Evolutionary conservation across 2,113 vertebrate genomes (phyloP).

Genomic region (Grallaria varia): DNA sequence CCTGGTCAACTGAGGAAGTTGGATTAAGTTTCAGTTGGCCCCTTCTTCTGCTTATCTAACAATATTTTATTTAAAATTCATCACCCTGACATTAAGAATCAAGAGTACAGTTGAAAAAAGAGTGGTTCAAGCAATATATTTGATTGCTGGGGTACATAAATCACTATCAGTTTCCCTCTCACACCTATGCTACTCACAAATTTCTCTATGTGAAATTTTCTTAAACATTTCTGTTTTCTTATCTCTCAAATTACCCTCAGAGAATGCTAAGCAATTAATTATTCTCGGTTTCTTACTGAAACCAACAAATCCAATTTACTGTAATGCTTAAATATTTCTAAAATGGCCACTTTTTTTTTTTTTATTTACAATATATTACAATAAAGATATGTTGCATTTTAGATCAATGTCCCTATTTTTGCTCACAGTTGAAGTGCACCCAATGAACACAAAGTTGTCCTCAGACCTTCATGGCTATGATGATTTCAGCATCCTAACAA

Average conservation of each 20-base stretch:
- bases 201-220: neutral
- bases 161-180: neutral
- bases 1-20: neutral
- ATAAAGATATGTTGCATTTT: neutral
- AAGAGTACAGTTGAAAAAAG: neutral
- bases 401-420: neutral
- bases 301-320: neutral
- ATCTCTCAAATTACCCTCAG: neutral
- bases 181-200: neutral
- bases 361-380: neutral
- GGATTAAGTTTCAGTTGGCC: conserved; percentile 31
- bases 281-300: neutral
- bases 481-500: neutral
- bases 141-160: neutral
- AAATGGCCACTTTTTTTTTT: neutral
- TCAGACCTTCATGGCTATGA: neutral
- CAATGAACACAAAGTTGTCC: neutral
- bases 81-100: conserved; percentile 6
- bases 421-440: neutral
- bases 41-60: conserved; percentile 5
- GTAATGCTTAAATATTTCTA: neutral
- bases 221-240: neutral
- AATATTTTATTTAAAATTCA: conserved; percentile 37
- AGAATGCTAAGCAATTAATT: neutral
- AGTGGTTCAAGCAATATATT: neutral